These are phyloP conservation scores for Chelon auratus DNA, from an alignment of 2,797 vertebrate genomes.

Conservation along the genomic window DNA sequence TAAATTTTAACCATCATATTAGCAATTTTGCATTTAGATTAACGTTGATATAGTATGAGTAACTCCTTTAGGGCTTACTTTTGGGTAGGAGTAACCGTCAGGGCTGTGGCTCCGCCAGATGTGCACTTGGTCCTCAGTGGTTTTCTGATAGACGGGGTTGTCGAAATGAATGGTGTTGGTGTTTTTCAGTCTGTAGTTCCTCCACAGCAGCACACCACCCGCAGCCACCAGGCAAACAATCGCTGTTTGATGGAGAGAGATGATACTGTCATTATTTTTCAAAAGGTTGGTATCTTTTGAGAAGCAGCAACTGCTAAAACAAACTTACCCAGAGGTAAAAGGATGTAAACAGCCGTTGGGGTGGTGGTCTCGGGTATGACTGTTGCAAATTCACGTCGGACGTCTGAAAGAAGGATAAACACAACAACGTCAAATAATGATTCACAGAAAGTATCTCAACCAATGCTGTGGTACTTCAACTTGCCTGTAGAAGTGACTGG, in stretches of 20 bases:
- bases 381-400: conserved; percentile 1
- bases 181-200: conserved; percentile 88
- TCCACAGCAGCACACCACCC: conserved; percentile 86
- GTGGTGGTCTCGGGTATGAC: conserved; percentile 32
- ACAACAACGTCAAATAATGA: conserved; percentile 27
- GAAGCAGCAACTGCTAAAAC: neutral
- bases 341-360: conserved; percentile 76
- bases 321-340: conserved; percentile 88
- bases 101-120: conserved; percentile 86
- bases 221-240: conserved; percentile 79
- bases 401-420: conserved; percentile 53
- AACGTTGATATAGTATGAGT: neutral
- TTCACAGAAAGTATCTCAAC: conserved; percentile 5
- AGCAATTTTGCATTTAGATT: neutral
- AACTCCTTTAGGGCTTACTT: conserved; percentile 74
- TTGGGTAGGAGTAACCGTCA: conserved; percentile 90
- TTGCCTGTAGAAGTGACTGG: conserved; percentile 61
- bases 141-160: conserved; percentile 95
- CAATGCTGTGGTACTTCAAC: neutral
- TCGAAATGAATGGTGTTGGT: conserved; percentile 93
- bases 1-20: neutral
- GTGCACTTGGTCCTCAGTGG: conserved; percentile 91
- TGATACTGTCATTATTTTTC: neutral
- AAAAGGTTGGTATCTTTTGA: neutral
- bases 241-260: conserved; percentile 64